These are phyloP conservation scores for Metridium senile DNA, from an alignment of 92 coral and sea anemone genomes.

Conservation along the genomic window DNA sequence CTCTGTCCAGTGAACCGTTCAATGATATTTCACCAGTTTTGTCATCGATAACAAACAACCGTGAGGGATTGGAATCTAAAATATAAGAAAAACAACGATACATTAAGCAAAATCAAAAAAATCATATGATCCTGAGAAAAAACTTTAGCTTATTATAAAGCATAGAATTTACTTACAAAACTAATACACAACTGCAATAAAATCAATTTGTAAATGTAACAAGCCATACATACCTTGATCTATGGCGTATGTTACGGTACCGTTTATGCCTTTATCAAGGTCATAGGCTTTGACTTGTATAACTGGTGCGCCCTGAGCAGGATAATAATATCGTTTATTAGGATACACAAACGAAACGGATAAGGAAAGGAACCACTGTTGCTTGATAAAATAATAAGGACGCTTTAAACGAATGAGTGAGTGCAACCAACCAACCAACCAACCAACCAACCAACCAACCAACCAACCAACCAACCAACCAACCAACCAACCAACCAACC, in stretches of 20 bases:
- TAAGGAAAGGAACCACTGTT: background rate
- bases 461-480: background rate
- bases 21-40: slow-evolving; percentile 59
- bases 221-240: slow-evolving; percentile 75
- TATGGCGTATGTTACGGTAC: slow-evolving; percentile 47
- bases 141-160: background rate
- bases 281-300: slow-evolving; percentile 43
- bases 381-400: too few species aligned
- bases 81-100: background rate
- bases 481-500: background rate
- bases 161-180: background rate
- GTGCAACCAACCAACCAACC: too few species aligned
- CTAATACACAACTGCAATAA: background rate
- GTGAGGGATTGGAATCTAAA: slow-evolving; percentile 28
- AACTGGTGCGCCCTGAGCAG: slow-evolving; percentile 60
- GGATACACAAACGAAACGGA: background rate
- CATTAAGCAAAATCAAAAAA: too few species aligned
- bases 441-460: too few species aligned
- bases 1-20: slow-evolving; percentile 65
- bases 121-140: too few species aligned
- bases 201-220: too few species aligned
- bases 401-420: too few species aligned
- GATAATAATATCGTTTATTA: background rate
- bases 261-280: slow-evolving; percentile 59
- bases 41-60: slow-evolving; percentile 52